A percentile compares a stretch with the other conserved stretches of the same genome.
These are phyloP conservation scores for Drosophila jambulina DNA, from an alignment of 1,140 invertebrate species.

Conservation along the genomic window DNA sequence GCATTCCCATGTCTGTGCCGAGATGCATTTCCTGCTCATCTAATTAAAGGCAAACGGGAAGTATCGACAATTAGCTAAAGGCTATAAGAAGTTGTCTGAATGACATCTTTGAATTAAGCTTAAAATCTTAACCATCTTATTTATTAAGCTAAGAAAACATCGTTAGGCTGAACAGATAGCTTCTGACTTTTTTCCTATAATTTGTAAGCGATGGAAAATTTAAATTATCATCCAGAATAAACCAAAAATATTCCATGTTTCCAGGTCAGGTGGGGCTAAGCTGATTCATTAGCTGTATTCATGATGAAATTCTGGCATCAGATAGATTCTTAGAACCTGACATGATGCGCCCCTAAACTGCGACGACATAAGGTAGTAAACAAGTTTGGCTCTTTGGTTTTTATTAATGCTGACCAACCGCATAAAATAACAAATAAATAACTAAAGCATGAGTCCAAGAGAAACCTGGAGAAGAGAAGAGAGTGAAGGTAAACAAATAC, in stretches of 20 bases:
- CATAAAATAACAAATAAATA: slow-evolving; percentile 21
- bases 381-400: slow-evolving; percentile 54
- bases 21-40: slow-evolving; percentile 16
- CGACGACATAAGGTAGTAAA: slow-evolving; percentile 62
- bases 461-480: not conserved
- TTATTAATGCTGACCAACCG: slow-evolving; percentile 28
- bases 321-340: slow-evolving; percentile 62
- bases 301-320: slow-evolving; percentile 64
- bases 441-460: slow-evolving; percentile 2
- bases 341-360: slow-evolving; percentile 61
- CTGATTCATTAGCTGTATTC: slow-evolving; percentile 50
- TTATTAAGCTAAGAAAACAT: not conserved
- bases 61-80: not conserved
- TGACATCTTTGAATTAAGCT: not conserved
- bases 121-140: not conserved
- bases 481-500: slow-evolving; percentile 41
- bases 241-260: not conserved
- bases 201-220: not conserved
- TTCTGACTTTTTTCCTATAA: not conserved
- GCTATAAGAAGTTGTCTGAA: not conserved
- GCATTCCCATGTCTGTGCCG: not conserved
- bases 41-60: slow-evolving; percentile 5
- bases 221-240: not conserved
- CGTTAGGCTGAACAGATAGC: too few species aligned
- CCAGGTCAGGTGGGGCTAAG: slow-evolving; percentile 4